Evolutionary conservation across 2,888 invertebrate genomes (phyloP), one percentile per base, ranked within the genome.

Genomic region (Cataglyphis livida): DNA sequence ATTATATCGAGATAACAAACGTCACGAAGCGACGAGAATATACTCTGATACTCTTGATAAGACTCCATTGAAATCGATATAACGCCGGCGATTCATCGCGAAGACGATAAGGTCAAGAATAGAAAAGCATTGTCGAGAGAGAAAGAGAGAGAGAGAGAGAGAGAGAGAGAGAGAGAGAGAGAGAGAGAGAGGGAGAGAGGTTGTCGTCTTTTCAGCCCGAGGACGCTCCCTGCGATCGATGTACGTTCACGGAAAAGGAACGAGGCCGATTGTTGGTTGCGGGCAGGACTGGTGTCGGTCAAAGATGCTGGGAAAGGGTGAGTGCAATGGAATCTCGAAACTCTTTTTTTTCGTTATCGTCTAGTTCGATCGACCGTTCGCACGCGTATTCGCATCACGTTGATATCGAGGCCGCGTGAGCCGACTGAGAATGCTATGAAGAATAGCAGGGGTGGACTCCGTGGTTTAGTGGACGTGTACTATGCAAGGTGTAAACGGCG

Each of bases 321-420:
- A 5, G 18, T 61, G 85, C 83, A 81, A 88, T 88, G 79, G 85
- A 85, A 83, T 78, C 51, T 51, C 75, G 68, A 70, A 51, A 12
- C 66, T 41, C 62, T 66, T 57, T n/a, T 76, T 78, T 76, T 78
- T 76, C 66, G 78, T 87, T 79, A 82, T 83, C 83, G 79, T 81
- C 64, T 68, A 78, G 65, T 66, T 85, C 38, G 88, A 88, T 85
- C 81, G 85, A 79, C 75, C 61, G n/a, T 81, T 84, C 82, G 83
- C 68, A 68, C 61, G 21, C 54, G 71, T 82, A 87, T 82, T 89
- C 89, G 59, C 70, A 82, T 88, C 88, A 87, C 85, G 88, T 88
- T 87, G 88, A 87, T 86, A 85, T 81, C 81, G 64, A 70, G 64
- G 71, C 83, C 70, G 86, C 89, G 88, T 89, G 90, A 84, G 61